Conservation (phyloP, 2,797 vertebrate species). For the Helarctos malayanus region DNA sequence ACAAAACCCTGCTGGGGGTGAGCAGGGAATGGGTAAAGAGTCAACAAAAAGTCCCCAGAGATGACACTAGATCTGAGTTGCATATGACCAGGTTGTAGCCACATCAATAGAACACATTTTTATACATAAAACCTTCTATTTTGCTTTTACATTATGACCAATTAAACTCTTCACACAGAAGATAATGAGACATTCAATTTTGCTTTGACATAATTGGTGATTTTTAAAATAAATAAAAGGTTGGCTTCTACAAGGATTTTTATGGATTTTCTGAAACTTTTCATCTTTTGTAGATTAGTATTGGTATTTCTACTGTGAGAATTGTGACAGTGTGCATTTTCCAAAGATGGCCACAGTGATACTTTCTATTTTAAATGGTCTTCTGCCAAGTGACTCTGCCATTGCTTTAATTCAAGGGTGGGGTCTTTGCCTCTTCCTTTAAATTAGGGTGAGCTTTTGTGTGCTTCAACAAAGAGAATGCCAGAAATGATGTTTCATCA, state of each 20-base stretch:
- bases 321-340: neutral
- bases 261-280: neutral
- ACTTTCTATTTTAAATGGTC: no score
- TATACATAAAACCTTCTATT: neutral
- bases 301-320: neutral
- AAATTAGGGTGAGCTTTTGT: neutral
- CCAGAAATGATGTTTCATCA: neutral
- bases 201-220: neutral
- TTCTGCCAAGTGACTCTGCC: no score
- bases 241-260: neutral
- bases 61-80: neutral
- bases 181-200: neutral
- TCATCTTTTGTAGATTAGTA: neutral
- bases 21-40: neutral
- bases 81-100: neutral
- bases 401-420: neutral
- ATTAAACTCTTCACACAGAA: neutral
- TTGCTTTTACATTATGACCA: neutral
- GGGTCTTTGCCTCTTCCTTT: neutral
- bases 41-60: neutral
- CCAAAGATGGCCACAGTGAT: neutral
- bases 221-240: neutral
- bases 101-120: neutral
- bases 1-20: neutral
- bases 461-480: neutral